A percentile compares a stretch with the other conserved stretches of the same genome.
Evolutionary conservation across 2,888 invertebrate genomes (phyloP).

Genomic region (Electrophaes corylata): DNA sequence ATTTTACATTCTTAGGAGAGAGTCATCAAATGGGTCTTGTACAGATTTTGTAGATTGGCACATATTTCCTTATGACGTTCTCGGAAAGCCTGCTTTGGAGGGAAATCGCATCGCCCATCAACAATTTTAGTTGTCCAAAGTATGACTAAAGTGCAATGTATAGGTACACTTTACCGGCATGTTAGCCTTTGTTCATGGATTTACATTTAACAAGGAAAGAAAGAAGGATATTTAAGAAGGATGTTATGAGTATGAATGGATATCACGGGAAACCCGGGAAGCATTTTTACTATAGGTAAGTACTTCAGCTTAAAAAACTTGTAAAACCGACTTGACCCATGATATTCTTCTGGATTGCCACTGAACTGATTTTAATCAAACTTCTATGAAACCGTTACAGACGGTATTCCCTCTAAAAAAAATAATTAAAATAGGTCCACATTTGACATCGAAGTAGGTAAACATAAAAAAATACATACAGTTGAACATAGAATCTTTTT

Average conservation of each 20-base stretch:
- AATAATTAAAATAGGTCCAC: too few species aligned
- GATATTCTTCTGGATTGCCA: too few species aligned
- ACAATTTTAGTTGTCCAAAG: constrained; percentile 1
- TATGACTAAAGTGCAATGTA: constrained; percentile 8
- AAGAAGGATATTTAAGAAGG: too few species aligned
- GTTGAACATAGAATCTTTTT: too few species aligned
- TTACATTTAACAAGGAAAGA: not conserved
- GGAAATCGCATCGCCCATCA: constrained; percentile 14
- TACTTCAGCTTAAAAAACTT: too few species aligned
- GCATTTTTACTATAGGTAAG: not conserved
- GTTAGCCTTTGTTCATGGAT: not conserved
- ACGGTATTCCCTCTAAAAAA: too few species aligned
- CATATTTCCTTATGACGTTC: constrained; percentile 28
- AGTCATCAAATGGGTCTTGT: constrained; percentile 1
- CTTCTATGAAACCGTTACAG: too few species aligned
- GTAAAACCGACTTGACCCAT: too few species aligned
- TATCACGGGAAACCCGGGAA: constrained; percentile 1
- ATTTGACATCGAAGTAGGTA: too few species aligned
- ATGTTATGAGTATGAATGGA: not conserved
- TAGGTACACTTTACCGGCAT: not conserved
- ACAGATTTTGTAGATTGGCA: constrained; percentile 8
- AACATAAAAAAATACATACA: too few species aligned
- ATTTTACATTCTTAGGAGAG: not conserved
- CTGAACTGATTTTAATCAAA: too few species aligned
- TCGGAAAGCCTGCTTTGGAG: constrained; percentile 26